These are phyloP conservation scores for Coregonus sp. DNA, from an alignment of 2,797 vertebrate species.

Conservation along the genomic window DNA sequence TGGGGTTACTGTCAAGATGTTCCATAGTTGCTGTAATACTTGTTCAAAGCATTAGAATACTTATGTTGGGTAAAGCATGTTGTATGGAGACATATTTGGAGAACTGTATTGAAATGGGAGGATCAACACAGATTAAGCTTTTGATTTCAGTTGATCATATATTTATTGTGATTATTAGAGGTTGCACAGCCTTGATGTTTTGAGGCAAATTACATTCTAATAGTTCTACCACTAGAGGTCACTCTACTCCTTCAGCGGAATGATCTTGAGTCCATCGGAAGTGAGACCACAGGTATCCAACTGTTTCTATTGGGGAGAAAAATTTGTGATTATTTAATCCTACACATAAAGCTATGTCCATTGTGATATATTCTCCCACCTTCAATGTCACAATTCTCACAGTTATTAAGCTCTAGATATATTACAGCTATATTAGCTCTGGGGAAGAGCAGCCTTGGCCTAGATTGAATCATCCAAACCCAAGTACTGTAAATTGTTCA, in stretches of 20 bases:
- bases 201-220: not conserved
- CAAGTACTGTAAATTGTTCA: not conserved
- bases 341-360: not conserved
- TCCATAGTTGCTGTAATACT: not conserved
- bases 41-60: not conserved
- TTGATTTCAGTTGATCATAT: conserved; percentile 4
- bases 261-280: not conserved
- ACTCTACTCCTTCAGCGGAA: not conserved
- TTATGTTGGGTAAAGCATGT: not conserved
- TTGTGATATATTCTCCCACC: not conserved
- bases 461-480: not conserved
- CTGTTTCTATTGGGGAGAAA: not conserved
- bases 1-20: not conserved
- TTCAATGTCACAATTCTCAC: not conserved
- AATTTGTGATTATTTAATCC: not conserved
- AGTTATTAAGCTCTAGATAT: not conserved
- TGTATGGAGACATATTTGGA: not conserved
- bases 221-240: not conserved
- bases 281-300: not conserved
- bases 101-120: not conserved
- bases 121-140: not conserved
- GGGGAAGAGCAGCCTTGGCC: too few relatives aligned
- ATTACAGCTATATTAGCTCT: not conserved
- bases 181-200: not conserved
- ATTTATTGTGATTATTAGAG: conserved; percentile 26